Base-by-base conservation (phyloP, 2,113 vertebrate genomes). In the Cyrtonyx montezumae region DNA sequence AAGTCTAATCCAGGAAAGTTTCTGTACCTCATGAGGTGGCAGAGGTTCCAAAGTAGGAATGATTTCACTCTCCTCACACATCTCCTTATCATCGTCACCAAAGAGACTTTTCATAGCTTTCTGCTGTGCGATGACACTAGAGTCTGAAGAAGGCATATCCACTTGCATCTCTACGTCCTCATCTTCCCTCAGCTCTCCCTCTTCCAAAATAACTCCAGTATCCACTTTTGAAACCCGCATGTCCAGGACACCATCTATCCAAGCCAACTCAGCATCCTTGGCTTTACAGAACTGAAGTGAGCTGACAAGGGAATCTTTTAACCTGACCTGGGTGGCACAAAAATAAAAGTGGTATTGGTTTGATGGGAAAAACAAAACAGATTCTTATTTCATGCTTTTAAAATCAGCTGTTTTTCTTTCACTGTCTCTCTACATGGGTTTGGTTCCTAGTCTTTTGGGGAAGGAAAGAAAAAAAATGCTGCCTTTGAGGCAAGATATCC, bases 281-380 rank as follows among this genome's bases (percentile, higher is more conserved):
- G 99, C 99, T 96, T 99, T 99, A 97, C 99, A 99, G 97, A 99
- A 99, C 97, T 99, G 99, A 93, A 99, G 98, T 6, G 99, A 99
- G 97, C 99, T 99, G 91, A 99, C 99, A 68, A 99, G 96, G 8
- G 99, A 99, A 97, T 99, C 99, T 97, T 99, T 99, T 94, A 99
- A 97, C 37, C 99, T 98, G 87, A 99, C 99, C 99, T 99, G 74
- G 22, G 40, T 69, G 55, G 58, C 40, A 83, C 43, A 94, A 85
- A 84, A 83, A 67, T 65, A 75, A 14, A 78, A 79, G 28, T 21
- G 67, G 12, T 76, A 8, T 58, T 86, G 63, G 36, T 53, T 55
- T 30, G 5, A 67, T 8, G 5, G 37, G 65, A 83, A 70, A 87
- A 23, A 77, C 8, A 67, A 70, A 8, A 63, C 53, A 80, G 11